Evolutionary conservation across 92 coral and sea anemone genomes (phyloP).

Genomic region (Galaxea fascicularis): DNA sequence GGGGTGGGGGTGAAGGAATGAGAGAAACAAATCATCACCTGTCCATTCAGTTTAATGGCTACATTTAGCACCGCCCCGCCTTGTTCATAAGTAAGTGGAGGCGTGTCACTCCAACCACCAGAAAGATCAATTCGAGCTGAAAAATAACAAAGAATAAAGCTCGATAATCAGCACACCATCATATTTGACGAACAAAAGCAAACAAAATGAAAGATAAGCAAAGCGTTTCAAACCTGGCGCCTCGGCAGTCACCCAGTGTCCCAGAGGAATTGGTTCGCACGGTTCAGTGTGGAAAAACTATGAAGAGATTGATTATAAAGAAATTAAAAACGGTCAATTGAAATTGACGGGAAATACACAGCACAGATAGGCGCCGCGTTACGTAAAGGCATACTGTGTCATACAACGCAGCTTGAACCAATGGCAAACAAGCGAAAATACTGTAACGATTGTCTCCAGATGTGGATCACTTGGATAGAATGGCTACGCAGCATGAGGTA

Average conservation of each 20-base stretch:
- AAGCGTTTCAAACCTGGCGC: constrained; percentile 79
- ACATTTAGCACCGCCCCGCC: constrained; percentile 91
- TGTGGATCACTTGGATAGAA: too few relatives aligned
- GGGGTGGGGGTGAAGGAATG: too few relatives aligned
- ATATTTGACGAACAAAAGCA: background rate
- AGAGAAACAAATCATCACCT: constrained; percentile 72
- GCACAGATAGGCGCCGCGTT: too few relatives aligned
- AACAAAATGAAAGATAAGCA: background rate
- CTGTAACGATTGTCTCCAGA: too few relatives aligned
- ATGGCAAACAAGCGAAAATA: too few relatives aligned
- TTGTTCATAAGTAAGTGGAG: constrained; percentile 94
- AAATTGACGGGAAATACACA: too few relatives aligned
- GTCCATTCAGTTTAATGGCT: constrained; percentile 86
- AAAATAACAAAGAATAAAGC: background rate
- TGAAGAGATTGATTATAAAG: background rate
- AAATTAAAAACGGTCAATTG: too few relatives aligned
- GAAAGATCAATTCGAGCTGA: constrained; percentile 93
- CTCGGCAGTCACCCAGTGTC: constrained; percentile 91
- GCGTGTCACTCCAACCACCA: constrained; percentile 99
- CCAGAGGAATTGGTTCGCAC: constrained; percentile 68
- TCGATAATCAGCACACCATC: background rate
- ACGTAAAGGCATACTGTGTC: too few relatives aligned
- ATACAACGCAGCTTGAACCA: too few relatives aligned
- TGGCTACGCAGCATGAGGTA: too few relatives aligned
- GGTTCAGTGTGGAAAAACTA: constrained; percentile 75